Evolutionary conservation across 1,140 invertebrate species (phyloP).

Genomic region (Druon quercuslanigerum): DNA sequence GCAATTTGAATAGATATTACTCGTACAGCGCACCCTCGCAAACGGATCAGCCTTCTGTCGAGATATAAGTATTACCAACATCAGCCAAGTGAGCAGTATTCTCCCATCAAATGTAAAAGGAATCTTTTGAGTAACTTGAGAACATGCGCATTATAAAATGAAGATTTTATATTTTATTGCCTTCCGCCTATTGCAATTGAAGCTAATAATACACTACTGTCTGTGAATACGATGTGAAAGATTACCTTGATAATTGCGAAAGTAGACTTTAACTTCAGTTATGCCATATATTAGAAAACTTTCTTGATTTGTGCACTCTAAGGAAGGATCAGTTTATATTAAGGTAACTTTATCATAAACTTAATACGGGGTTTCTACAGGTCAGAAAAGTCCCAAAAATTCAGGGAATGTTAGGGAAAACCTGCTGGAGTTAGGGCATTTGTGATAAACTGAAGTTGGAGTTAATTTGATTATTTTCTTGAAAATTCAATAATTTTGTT

Average conservation of each 20-base stretch:
- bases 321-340: not conserved
- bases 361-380: not conserved
- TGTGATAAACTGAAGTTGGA: too few species aligned
- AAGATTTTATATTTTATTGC: not conserved
- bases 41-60: slow-evolving; percentile 21
- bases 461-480: too few species aligned
- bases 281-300: too few species aligned
- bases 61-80: slow-evolving; percentile 1
- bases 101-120: slow-evolving; percentile 1
- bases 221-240: too few species aligned
- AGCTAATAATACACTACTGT: not conserved
- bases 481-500: too few species aligned
- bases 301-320: too few species aligned
- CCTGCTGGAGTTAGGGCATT: too few species aligned
- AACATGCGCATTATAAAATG: not conserved
- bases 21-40: slow-evolving; percentile 21
- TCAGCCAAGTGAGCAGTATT: not conserved
- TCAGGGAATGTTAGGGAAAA: too few species aligned
- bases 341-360: not conserved
- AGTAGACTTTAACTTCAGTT: not conserved
- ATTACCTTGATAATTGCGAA: not conserved
- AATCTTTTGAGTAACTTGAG: slow-evolving; percentile 1
- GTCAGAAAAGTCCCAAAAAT: too few species aligned
- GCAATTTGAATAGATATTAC: slow-evolving; percentile 24
- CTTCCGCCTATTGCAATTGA: not conserved